phyloP scores from a whole-genome alignment of 2,113 vertebrate species.

The Axis porcinus region DNA sequence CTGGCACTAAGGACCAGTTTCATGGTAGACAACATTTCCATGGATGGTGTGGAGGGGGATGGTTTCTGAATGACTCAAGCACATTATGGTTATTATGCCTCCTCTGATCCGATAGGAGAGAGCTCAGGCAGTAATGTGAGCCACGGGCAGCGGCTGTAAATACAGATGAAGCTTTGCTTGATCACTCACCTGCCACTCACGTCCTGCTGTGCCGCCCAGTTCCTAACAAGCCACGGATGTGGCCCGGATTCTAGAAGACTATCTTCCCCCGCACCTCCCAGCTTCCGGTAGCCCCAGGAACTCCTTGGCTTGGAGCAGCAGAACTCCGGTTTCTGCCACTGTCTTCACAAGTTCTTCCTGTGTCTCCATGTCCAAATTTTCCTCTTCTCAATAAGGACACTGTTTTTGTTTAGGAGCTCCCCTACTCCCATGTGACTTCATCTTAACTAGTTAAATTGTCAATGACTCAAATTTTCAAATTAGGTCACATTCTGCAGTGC shows the following conservation, averaged over 20 bases:
- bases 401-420: background rate
- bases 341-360: background rate
- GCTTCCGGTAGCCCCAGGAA: background rate
- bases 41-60: background rate
- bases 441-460: background rate
- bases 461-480: background rate
- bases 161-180: background rate
- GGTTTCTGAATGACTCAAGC: background rate
- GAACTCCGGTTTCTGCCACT: background rate
- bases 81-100: background rate
- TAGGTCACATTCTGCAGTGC: background rate
- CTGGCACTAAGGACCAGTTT: background rate
- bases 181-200: background rate
- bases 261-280: background rate
- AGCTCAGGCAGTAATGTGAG: background rate
- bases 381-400: background rate
- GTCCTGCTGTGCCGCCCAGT: background rate
- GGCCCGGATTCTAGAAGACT: background rate
- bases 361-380: background rate
- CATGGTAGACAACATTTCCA: background rate
- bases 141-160: background rate
- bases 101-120: background rate
- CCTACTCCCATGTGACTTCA: background rate
- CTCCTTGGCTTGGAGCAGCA: background rate
- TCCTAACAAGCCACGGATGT: rapidly evolving